Evolutionary conservation across 2,888 invertebrate species (phyloP), one percentile per base, ranked within the genome.

Genomic region (Agrotis puta): DNA sequence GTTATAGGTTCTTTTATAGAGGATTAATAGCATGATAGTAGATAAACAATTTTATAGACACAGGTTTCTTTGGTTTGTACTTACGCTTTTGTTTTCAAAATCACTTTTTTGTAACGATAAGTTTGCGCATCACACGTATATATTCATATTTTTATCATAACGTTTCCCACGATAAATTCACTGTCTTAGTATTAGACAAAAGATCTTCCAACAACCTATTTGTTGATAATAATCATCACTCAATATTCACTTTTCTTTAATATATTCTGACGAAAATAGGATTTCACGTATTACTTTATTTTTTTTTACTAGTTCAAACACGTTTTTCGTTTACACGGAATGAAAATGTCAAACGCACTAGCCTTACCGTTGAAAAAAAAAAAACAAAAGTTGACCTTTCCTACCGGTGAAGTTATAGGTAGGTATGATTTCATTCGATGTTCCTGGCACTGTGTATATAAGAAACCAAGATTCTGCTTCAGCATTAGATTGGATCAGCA

Each of bases 321-420:
- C 9, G 78, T 77, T 77, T 79, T 63, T 69, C 24, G 45, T 76
- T 72, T 64, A 27, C 58, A 53, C 39, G 13, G 70, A 77, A 57
- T 51, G 66, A 64, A 88, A 90, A 90, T 88, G 88, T 87, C 90
- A 90, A 83, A 81, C 57, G 50, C 59, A 76, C 43, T 57, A 62
- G 2, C 22, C 27, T 59, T 63, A 58, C 18, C 20, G 50, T 65
- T 13, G 27, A 61, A 64, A 68, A 70, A 33, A n/a, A 79, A 82
- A 84, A 84, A 87, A 83, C 73, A 85, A 85, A 81, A 72, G 66
- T 75, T 89, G 89, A 90, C 89, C 88, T 88, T 87, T 87, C 70
- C 83, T 80, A 67, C 59, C 39, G 45, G 22, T 66, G 69, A 65
- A 71, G 66, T 66, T 78, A 64, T 64, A 63, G 50, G 67, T 82